These are phyloP conservation scores for Vipera latastei DNA, from an alignment of 2,797 vertebrate genomes.

Conservation along the genomic window DNA sequence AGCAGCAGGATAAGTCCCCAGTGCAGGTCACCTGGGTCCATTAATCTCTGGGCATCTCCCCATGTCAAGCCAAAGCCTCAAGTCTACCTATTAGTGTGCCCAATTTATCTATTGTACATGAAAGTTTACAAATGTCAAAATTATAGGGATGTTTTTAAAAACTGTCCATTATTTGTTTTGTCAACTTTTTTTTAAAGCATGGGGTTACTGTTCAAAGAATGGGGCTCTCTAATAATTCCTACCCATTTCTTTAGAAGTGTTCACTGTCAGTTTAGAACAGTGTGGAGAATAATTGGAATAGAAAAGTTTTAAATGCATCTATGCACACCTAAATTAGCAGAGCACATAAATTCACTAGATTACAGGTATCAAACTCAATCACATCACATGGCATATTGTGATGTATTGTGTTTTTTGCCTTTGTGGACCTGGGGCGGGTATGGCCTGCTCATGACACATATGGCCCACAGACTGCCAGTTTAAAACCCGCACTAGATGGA, in stretches of 20 bases:
- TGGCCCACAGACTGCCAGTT: too few species aligned
- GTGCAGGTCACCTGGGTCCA: background rate
- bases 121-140: background rate
- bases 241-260: background rate
- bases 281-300: background rate
- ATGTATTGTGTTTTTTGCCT: background rate
- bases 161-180: conserved; percentile 35
- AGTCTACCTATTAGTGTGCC: background rate
- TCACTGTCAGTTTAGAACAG: background rate
- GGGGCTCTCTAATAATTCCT: conserved; percentile 35
- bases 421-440: accelerated
- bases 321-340: background rate
- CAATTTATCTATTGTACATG: background rate
- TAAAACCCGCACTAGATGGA: background rate
- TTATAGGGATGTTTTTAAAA: background rate
- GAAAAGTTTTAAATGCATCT: background rate
- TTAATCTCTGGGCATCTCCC: background rate
- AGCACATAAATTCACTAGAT: background rate
- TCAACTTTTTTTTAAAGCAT: conserved; percentile 45
- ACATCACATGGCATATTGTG: accelerated
- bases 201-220: conserved; percentile 42
- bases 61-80: background rate
- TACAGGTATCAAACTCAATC: background rate
- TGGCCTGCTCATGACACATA: background rate
- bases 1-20: background rate